Base-by-base conservation (phyloP, 1,140 invertebrate species). In the Stegodyphus mimosarum region DNA sequence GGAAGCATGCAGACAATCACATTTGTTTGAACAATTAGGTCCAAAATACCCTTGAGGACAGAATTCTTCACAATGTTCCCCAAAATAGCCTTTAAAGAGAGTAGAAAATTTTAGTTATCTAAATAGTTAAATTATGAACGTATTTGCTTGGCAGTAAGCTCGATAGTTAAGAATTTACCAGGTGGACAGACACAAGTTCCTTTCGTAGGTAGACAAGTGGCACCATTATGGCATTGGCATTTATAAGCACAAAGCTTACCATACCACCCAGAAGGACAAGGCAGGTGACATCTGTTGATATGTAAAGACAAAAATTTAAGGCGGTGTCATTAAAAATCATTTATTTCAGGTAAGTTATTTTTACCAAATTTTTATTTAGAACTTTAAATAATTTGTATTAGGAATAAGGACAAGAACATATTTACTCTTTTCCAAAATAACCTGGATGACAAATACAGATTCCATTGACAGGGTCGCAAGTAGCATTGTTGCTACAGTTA, bases 401-500 rank as follows among this genome's bases (percentile, higher is more conserved):
- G 33, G 33, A 33, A 33, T 33, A 33, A 33, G 55, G 13, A 75
- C 11, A 55, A n/a, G 9, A 49, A 72, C 17, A 13, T 52, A 88
- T 91, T 80, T 77, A 87, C 87, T 63, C 18, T 67, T 92, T 88
- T 49, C 87, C 87, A 10, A 17, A 73, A 72, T 86, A 84, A 5
- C 87, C 87, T 6, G 88, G 79, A 10, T 10, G 64, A 72, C 89
- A 89, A 13, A 87, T 86, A 83, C 91, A 92, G 17, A 88, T 93
- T 78, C 97, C 97, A 89, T 95, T 95, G 5, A 95, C 89, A 0
- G 96, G 94, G 67, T 96, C 94, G 90, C 97, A 98, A 88, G 94
- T 94, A n/a, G 95, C 96, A 87, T 94, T 95, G 89, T 98, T 97
- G 89, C 94, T 92, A 90, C 97, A 98, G 69, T 94, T 91, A 89